Base-by-base conservation (phyloP, 1,140 invertebrate species). In the Ericerus pela region DNA sequence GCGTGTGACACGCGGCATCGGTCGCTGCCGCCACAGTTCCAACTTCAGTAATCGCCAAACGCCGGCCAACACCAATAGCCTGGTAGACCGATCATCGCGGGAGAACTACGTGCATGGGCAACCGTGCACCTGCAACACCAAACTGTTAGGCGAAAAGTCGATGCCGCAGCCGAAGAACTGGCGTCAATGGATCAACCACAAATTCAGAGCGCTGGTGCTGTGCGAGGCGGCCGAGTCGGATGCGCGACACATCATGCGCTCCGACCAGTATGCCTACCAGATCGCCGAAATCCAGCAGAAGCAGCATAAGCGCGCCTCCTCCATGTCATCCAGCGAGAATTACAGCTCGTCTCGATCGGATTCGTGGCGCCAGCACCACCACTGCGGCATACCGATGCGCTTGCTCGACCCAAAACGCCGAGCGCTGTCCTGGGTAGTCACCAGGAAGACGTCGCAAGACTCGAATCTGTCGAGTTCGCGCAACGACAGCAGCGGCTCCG, bases 41-140 rank as follows among this genome's bases (percentile, higher is more conserved):
- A 90, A 91, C 69, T 90, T 90, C 67, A 89, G 85, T 62, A 90
- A 90, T 66, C 73, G 87, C 10, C 84, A 89, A 66, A 90, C 86
- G 1, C 86, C 87, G 1, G 84, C 83, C 3, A 88, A 89, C 68
- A 90, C 86, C 0, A 89, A 89, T 66, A 89, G 85, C 63, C 74
- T 87, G 26, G 77, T 81, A 1, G 86, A 88, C 62, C 72, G 85
- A 52, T 83, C 82, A 12, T 85, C 84, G 1, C 75, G 83, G 56
- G 84, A 87, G 59, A 73, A 79, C 53, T 76, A 73, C 28, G 64
- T 69, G 18, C 62, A 72, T 28, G 71, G 70, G 1, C 74, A 78
- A 51, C 72, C 78, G 0, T 88, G 85, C 63, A 79, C 76, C 3
- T 88, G 85, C 62, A 82, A 77, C 61, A 76, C 75, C 37, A 79